Conservation (phyloP, 1,140 invertebrate genomes). For the Apis cerana region DNA sequence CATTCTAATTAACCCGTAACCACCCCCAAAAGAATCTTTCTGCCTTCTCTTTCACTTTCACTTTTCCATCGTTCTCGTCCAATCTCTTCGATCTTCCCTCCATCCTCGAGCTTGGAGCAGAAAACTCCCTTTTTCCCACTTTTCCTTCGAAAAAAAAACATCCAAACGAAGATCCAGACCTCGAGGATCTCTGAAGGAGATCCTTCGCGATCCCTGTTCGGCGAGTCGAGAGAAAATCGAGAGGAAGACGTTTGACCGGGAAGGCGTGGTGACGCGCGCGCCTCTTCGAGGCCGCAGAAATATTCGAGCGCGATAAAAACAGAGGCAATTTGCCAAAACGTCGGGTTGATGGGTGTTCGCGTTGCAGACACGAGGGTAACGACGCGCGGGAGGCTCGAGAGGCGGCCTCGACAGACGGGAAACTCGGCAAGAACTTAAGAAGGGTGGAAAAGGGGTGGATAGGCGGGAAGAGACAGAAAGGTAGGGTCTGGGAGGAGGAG, state of each 20-base stretch:
- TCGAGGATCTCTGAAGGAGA: no score
- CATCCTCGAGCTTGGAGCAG: no score
- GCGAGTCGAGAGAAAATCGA: no score
- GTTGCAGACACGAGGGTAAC: constrained; percentile 54
- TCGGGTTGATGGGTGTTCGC: constrained; percentile 62
- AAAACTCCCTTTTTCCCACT: no score
- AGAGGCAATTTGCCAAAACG: constrained; percentile 74
- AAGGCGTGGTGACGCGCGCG: not conserved
- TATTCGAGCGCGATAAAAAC: constrained; percentile 67
- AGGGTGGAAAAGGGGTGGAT: not conserved
- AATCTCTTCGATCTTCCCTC: no score
- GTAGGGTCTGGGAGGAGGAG: constrained; percentile 39
- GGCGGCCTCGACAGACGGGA: constrained; percentile 39
- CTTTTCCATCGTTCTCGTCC: no score
- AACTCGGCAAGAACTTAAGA: constrained; percentile 47
- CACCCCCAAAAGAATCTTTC: not conserved
- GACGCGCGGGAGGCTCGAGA: constrained; percentile 40
- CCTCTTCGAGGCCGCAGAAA: constrained; percentile 28
- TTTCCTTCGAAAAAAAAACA: not conserved
- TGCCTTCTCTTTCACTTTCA: no score
- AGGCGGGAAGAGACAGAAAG: constrained; percentile 2
- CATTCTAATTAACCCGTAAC: constrained; percentile 28
- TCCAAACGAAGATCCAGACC: no score
- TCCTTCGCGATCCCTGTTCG: no score
- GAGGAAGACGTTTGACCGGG: constrained; percentile 4